Evolutionary conservation across 1,140 invertebrate genomes (phyloP).

Genomic region (Homalodisca vitripennis): DNA sequence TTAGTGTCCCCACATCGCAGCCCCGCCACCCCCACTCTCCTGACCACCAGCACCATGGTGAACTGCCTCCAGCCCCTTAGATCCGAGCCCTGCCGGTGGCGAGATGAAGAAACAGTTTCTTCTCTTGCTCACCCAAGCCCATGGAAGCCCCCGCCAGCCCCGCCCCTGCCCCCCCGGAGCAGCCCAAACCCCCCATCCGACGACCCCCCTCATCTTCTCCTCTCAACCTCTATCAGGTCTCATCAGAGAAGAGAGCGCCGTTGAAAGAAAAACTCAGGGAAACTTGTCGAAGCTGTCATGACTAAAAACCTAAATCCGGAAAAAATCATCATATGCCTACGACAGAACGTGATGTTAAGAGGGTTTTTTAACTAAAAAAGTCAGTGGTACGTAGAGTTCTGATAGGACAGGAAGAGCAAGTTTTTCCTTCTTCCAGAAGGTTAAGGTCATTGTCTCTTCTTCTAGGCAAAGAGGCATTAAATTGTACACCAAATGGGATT

Average conservation of each 20-base stretch:
- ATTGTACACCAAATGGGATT: too few species aligned
- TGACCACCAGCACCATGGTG: neutral
- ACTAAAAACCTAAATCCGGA: neutral
- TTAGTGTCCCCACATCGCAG: too few species aligned
- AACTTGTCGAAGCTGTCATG: neutral
- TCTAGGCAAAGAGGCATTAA: too few species aligned
- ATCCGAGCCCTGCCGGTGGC: neutral
- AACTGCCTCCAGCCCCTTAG: neutral
- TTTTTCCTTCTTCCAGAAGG: too few species aligned
- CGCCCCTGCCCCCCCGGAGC: too few species aligned
- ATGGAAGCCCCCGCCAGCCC: neutral
- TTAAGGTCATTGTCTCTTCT: too few species aligned
- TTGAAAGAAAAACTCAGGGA: conserved; percentile 11
- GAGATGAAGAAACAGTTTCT: conserved; percentile 18
- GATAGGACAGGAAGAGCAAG: too few species aligned
- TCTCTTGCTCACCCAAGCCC: neutral
- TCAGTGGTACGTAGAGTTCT: too few species aligned
- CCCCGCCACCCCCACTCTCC: neutral
- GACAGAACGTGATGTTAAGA: conserved; percentile 1
- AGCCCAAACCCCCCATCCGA: neutral
- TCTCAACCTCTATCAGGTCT: neutral
- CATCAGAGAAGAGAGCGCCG: neutral
- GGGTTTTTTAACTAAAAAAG: too few species aligned
- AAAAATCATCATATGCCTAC: conserved; percentile 9
- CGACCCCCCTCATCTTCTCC: neutral